Base-by-base conservation (phyloP, 2,113 vertebrate species). In the Plecturocebus donacophilus region DNA sequence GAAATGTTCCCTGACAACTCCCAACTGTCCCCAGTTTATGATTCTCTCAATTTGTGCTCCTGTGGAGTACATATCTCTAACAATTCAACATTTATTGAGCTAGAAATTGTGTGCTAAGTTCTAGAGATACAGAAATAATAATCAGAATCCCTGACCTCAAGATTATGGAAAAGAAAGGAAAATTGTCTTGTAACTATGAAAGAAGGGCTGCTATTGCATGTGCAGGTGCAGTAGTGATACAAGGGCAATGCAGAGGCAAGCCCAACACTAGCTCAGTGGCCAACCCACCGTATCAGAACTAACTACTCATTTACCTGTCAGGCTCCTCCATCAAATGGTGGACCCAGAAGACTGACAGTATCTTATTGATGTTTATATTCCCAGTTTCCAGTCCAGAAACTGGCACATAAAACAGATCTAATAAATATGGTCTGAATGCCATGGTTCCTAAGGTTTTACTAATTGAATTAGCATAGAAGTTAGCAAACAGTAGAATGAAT, bases 401-500 rank as follows among this genome's bases (percentile, higher is more conserved):
- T 75, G 13, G 30, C 68, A 84, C 21, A 54, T 30, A 52, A 94
- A 90, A 68, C 58, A 0, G n/a, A 70, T 35, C 23, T 23, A 80
- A 68, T 58, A 92, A 84, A 73, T 52, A 75, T 42, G 4, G 8
- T 47, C 54, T 76, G 4, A 56, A 80, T 76, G 38, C n/a, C 64
- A 42, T 77, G 21, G 64, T 70, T 90, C 66, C 89, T 89, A 91
- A 91, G 16, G 40, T 52, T 85, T 82, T 27, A 77, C 16, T 70
- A 45, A 40, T 16, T 87, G 32, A 92, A 61, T 61, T 77, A 80
- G 9, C 71, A 90, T 30, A 49, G 2, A 94, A 76, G 20, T 82
- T n/a, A 86, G 12, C 25, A 83, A 95, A 73, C 49, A 64, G 9
- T 73, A 96, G 14, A 93, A 87, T 87, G 42, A 77, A 92, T 80